Percentiles rank a stretch among this genome's conserved stretches.
phyloP scores from a whole-genome alignment of 2,113 vertebrate genomes.

The Agelaius phoeniceus region DNA sequence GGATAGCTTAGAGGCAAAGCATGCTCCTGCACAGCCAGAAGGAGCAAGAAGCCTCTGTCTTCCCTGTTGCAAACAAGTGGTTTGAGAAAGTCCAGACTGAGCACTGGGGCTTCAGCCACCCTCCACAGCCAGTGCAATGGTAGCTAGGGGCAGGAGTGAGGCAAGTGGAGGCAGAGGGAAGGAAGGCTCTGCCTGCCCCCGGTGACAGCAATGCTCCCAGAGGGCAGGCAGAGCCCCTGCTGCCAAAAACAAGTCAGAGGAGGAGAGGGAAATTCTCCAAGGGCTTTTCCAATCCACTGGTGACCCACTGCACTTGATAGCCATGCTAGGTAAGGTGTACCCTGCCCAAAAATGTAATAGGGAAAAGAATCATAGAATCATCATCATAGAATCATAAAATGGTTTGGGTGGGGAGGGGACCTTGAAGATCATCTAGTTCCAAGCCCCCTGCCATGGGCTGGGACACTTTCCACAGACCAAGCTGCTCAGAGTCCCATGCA shows the following conservation, averaged over 20 bases:
- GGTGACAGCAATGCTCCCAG: background rate
- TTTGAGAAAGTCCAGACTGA: background rate
- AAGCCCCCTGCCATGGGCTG: background rate
- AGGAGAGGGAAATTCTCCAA: background rate
- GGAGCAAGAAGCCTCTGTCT: rapidly evolving
- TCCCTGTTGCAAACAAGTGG: rapidly evolving
- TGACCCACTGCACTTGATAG: background rate
- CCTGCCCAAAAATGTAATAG: background rate
- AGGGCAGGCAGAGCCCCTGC: background rate
- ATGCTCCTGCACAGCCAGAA: background rate
- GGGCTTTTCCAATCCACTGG: background rate
- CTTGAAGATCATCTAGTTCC: background rate
- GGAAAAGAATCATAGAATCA: background rate
- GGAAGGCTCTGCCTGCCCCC: rapidly evolving
- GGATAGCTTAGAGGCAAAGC: background rate
- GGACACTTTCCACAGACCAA: background rate
- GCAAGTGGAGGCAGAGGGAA: background rate
- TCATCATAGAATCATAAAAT: background rate
- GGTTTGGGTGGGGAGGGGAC: background rate
- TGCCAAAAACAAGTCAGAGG: rapidly evolving
- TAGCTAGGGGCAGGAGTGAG: background rate
- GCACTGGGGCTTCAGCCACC: background rate
- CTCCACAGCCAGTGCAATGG: background rate
- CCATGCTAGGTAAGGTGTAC: background rate
- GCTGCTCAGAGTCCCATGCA: background rate